Base-by-base conservation (phyloP, 2,888 invertebrate genomes). In the Drosophila peninsularis region DNA sequence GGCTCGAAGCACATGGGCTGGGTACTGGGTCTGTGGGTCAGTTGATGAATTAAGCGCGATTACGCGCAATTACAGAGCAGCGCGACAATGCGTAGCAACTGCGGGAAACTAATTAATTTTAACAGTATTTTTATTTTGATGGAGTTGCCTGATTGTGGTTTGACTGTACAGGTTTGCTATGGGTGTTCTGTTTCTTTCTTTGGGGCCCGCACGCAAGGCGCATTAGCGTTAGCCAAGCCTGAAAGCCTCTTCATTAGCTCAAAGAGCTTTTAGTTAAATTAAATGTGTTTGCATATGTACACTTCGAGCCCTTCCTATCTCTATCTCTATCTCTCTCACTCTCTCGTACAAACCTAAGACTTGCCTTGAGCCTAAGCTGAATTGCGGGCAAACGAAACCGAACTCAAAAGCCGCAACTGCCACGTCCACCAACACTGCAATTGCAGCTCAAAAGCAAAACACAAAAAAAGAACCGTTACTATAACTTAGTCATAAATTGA, bases 11-110 rank as follows among this genome's bases (percentile, higher is more conserved):
- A 17, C 14, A 21, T 50, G 34, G 42, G 37, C 27, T 42, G 32
- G 14, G 42, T 17, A 63, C 58, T 83, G 70, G 83, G 71, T 83
- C 82, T 83, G 47, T 86, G 80, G 82, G 82, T 83, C 84, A 83
- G 52, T 70, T 83, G 77, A 83, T 84, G 57, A 83, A 80, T 83
- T 67, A 79, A 52, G 42, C 75, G 52, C 71, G 84, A 81, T 82
- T 85, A 80, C 65, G 60, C 50, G 45, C 83, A 82, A 82, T 80
- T 83, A 82, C 67, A 71, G 67, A 36, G 47, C 42, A 67, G 71
- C 65, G 75, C 77, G 79, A 86, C 81, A 82, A 73, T 76, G 81
- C 50, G 32, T 55, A 63, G 32, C 27, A 50, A 37, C 61, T 37
- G 47, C 36, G 58, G 27, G 54, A 61, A 61, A 45, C 34, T 65